These are phyloP conservation scores for Corydoras maculifer DNA, from an alignment of 2,113 vertebrate species.

Conservation along the genomic window DNA sequence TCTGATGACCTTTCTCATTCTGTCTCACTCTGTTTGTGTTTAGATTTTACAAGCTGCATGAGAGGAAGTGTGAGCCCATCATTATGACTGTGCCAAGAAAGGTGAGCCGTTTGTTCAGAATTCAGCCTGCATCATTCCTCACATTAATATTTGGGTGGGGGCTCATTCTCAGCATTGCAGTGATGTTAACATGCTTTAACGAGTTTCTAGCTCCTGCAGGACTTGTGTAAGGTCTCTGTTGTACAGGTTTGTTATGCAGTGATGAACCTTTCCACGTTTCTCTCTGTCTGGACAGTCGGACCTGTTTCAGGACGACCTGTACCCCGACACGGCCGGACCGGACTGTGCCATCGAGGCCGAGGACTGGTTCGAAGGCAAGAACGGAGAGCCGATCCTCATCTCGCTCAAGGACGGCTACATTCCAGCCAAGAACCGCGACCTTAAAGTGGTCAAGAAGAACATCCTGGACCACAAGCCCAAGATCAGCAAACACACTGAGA, in stretches of 20 bases:
- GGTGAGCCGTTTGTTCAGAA: constrained; percentile 61
- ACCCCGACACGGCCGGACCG: constrained; percentile 87
- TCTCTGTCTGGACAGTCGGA: constrained; percentile 73
- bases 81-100: constrained; percentile 98
- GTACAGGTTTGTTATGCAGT: no score
- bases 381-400: constrained; percentile 84
- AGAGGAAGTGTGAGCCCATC: constrained; percentile 94
- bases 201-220: no score
- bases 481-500: constrained; percentile 77
- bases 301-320: constrained; percentile 95
- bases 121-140: no score
- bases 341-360: constrained; percentile 87
- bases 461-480: constrained; percentile 86
- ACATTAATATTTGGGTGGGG: no score
- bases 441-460: constrained; percentile 94
- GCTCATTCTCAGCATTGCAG: no score
- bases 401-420: constrained; percentile 91
- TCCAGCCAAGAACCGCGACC: constrained; percentile 84
- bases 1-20: neutral
- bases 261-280: neutral
- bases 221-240: no score
- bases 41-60: constrained; percentile 96
- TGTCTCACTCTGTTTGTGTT: constrained; percentile 32
- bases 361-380: constrained; percentile 93
- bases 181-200: no score